phyloP scores from a whole-genome alignment of 2,888 invertebrate species.

The Heliconius ethilla region DNA sequence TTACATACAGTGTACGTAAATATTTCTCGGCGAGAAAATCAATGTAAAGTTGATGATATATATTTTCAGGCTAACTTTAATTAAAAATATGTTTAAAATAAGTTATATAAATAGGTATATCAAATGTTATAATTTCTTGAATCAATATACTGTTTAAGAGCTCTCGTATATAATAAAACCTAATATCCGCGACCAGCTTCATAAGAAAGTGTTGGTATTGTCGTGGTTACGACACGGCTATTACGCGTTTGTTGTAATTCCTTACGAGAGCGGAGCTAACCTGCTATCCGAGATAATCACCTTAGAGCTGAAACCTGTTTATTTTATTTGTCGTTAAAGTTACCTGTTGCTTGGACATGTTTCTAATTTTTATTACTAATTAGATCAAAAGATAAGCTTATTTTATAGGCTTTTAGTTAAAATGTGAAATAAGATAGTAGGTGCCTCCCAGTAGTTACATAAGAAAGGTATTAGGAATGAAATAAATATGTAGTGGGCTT shows the following conservation, averaged over 20 bases:
- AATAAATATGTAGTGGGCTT: neutral
- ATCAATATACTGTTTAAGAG: slow-evolving; percentile 40
- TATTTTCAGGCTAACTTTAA: neutral
- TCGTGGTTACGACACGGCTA: slow-evolving; percentile 67
- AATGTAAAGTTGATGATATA: neutral
- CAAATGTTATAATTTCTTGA: neutral
- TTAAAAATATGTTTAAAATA: no score
- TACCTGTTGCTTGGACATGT: slow-evolving; percentile 40
- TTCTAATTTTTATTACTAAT: slow-evolving; percentile 40
- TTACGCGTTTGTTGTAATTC: slow-evolving; percentile 74
- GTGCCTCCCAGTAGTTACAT: neutral
- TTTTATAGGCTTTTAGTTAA: slow-evolving; percentile 19
- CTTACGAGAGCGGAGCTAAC: slow-evolving; percentile 69
- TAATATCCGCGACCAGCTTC: slow-evolving; percentile 48
- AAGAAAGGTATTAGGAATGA: neutral
- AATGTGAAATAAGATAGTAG: neutral
- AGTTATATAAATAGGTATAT: neutral
- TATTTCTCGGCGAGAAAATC: neutral
- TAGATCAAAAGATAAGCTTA: slow-evolving; percentile 35
- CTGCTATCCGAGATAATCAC: slow-evolving; percentile 59
- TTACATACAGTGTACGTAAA: neutral
- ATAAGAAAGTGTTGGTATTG: slow-evolving; percentile 59
- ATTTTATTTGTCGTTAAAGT: slow-evolving; percentile 47
- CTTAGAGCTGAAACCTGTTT: slow-evolving; percentile 47
- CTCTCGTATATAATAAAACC: slow-evolving; percentile 38